Evolutionary conservation across 1,140 invertebrate species (phyloP).

Genomic region (Megalopta genalis): DNA sequence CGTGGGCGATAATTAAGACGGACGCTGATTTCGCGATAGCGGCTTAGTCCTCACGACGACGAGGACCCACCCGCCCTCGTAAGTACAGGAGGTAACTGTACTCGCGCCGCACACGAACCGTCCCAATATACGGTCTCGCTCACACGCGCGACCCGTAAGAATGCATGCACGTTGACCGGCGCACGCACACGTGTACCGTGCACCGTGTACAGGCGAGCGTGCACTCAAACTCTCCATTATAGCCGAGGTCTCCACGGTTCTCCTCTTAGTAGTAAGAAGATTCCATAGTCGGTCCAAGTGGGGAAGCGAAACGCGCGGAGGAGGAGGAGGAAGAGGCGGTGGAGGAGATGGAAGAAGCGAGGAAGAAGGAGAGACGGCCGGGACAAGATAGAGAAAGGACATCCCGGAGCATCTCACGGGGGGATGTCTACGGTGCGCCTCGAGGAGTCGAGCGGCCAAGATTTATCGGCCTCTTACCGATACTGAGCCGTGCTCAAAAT

Average conservation of each 20-base stretch:
- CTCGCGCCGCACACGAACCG: constrained; percentile 23
- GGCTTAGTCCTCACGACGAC: constrained; percentile 67
- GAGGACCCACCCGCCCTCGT: constrained; percentile 54
- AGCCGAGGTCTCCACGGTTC: neutral
- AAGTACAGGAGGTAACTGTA: constrained; percentile 60
- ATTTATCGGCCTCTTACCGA: constrained; percentile 77
- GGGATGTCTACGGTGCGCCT: constrained; percentile 47
- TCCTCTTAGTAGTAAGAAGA: constrained; percentile 23
- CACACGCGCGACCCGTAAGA: neutral
- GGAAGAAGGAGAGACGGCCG: constrained; percentile 1
- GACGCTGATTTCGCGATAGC: constrained; percentile 76
- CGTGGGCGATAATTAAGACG: constrained; percentile 76
- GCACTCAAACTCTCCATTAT: constrained; percentile 42
- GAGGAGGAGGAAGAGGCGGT: constrained; percentile 25
- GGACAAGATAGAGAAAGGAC: neutral
- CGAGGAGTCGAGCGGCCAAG: constrained; percentile 62
- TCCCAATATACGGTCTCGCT: neutral
- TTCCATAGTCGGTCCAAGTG: neutral
- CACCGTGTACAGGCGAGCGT: constrained; percentile 7
- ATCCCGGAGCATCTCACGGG: constrained; percentile 28
- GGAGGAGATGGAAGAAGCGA: neutral
- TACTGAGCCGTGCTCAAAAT: constrained; percentile 77
- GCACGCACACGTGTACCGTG: neutral
- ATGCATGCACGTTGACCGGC: neutral
- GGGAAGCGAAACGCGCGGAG: constrained; percentile 2